These are phyloP conservation scores for Rhinophrynus dorsalis DNA, from an alignment of 2,797 vertebrate genomes.

Conservation along the genomic window DNA sequence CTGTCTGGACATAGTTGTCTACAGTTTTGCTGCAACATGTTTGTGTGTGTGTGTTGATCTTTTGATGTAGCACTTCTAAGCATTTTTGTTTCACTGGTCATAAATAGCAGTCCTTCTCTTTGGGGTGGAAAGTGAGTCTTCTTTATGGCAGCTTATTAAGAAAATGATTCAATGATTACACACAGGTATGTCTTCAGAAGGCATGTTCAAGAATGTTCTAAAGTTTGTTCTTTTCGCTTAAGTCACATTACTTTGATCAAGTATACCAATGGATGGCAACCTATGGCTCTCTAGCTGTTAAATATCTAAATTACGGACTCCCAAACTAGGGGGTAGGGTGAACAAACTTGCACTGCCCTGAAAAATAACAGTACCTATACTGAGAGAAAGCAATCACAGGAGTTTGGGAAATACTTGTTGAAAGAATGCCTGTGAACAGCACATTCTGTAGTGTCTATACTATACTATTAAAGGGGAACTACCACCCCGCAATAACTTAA, in stretches of 20 bases:
- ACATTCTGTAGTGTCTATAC: too few relatives aligned
- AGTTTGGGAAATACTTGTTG: too few relatives aligned
- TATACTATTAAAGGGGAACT: too few relatives aligned
- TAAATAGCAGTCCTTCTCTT: conserved; percentile 32
- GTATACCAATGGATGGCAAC: too few relatives aligned
- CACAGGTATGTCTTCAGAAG: conserved; percentile 43
- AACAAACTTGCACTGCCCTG: too few relatives aligned
- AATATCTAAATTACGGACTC: too few relatives aligned
- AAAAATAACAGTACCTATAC: too few relatives aligned
- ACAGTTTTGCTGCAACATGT: conserved; percentile 37
- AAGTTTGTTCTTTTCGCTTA: conserved; percentile 4
- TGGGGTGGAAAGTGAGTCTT: conserved; percentile 21
- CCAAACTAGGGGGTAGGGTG: too few relatives aligned
- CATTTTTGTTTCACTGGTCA: conserved; percentile 49
- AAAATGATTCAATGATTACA: conserved; percentile 48
- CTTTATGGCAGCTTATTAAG: conserved; percentile 41
- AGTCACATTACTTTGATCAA: conserved; percentile 20
- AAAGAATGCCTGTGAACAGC: too few relatives aligned
- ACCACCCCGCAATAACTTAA: too few relatives aligned
- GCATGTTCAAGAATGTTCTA: conserved; percentile 4
- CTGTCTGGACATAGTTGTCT: conserved; percentile 32
- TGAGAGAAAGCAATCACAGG: too few relatives aligned
- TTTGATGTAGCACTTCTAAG: conserved; percentile 49
- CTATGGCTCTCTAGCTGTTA: too few relatives aligned
- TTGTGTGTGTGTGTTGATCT: conserved; percentile 15